Conservation (phyloP, 2,113 vertebrate species). For the Antidorcas marsupialis region DNA sequence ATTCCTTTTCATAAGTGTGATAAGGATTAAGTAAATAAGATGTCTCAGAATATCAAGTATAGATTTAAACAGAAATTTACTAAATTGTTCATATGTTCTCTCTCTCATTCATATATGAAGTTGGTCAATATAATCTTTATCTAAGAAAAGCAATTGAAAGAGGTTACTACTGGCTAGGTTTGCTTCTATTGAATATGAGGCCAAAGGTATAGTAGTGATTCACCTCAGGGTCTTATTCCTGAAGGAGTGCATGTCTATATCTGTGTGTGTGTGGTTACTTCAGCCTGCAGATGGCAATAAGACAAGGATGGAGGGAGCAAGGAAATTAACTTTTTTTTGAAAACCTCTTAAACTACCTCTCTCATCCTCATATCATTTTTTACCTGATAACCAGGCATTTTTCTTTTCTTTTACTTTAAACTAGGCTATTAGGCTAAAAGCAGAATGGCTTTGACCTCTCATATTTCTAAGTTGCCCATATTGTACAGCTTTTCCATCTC, state of each 20-base stretch:
- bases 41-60: neutral
- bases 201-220: neutral
- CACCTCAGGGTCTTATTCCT: neutral
- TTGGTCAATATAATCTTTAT: neutral
- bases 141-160: neutral
- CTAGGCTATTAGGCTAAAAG: neutral
- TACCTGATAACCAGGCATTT: neutral
- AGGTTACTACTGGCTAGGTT: neutral
- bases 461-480: neutral
- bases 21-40: neutral
- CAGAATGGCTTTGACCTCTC: neutral
- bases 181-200: neutral
- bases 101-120: neutral
- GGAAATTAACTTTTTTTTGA: neutral
- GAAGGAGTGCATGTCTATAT: neutral
- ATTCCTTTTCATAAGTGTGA: neutral
- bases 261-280: neutral
- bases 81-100: neutral
- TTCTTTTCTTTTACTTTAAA: neutral
- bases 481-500: neutral
- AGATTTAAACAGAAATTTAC: slow-evolving; percentile 2
- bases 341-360: neutral
- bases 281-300: neutral
- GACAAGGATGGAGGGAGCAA: neutral
- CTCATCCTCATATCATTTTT: neutral